A percentile compares a stretch with the other conserved stretches of the same genome.
phyloP scores from a whole-genome alignment of 2,113 vertebrate species.

The Corydoras sp. region DNA sequence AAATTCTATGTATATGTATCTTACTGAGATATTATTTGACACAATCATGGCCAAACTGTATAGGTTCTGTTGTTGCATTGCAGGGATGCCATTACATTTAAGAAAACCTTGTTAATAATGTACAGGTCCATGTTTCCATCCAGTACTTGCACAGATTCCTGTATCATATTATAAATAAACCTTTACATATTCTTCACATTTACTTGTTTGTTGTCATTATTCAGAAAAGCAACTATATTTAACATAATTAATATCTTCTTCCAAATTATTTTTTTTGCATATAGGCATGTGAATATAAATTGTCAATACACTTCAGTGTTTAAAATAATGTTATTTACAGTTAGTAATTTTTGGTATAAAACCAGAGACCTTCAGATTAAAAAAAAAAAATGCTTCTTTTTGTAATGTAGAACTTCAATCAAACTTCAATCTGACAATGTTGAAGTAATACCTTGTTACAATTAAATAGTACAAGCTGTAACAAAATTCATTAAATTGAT shows the following conservation, averaged over 20 bases:
- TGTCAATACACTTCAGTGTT: too few relatives aligned
- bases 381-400: too few relatives aligned
- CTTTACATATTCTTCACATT: conserved; percentile 60
- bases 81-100: conserved; percentile 58
- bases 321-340: too few relatives aligned
- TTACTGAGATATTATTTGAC: conserved; percentile 51
- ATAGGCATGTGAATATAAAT: too few relatives aligned
- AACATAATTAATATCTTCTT: background rate
- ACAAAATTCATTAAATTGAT: too few relatives aligned
- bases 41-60: conserved; percentile 75
- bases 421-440: too few relatives aligned
- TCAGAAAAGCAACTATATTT: background rate
- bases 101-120: conserved; percentile 83
- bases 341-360: too few relatives aligned
- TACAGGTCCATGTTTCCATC: conserved; percentile 73
- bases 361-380: too few relatives aligned
- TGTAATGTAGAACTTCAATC: too few relatives aligned
- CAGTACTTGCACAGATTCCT: conserved; percentile 96
- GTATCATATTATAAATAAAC: conserved; percentile 99
- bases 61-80: conserved; percentile 62
- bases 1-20: conserved; percentile 49
- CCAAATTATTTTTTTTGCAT: too few relatives aligned
- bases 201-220: conserved; percentile 28
- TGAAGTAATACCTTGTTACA: too few relatives aligned
- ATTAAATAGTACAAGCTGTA: too few relatives aligned